phyloP scores from a whole-genome alignment of 2,888 invertebrate species.

The Mylabris sibirica region DNA sequence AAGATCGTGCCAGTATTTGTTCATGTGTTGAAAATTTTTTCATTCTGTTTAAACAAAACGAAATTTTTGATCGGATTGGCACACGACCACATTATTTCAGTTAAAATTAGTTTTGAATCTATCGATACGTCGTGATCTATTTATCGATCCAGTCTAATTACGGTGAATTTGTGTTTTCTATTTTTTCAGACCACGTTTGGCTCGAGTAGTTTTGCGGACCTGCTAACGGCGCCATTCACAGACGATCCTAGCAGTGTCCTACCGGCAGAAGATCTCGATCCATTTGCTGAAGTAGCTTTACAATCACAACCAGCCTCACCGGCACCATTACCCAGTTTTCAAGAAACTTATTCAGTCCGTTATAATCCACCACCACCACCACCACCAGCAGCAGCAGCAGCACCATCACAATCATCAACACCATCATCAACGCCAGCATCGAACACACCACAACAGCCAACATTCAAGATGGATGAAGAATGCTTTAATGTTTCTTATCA shows the following conservation, averaged over 20 bases:
- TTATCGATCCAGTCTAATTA: conserved; percentile 2
- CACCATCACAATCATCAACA: conserved; percentile 59
- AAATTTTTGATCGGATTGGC: background rate
- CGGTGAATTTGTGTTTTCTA: conserved; percentile 41
- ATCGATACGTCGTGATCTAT: background rate
- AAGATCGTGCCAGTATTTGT: background rate
- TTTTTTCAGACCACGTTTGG: conserved; percentile 76
- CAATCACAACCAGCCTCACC: conserved; percentile 58
- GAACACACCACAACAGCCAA: conserved; percentile 62
- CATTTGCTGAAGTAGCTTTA: conserved; percentile 73
- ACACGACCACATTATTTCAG: background rate
- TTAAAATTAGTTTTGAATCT: background rate
- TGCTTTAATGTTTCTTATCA: conserved; percentile 73
- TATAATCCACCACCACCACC: conserved; percentile 60
- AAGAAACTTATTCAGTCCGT: conserved; percentile 85
- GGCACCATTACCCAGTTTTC: conserved; percentile 81
- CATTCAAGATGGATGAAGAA: conserved; percentile 86
- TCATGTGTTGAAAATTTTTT: background rate
- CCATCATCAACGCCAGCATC: conserved; percentile 58
- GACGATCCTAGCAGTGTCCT: conserved; percentile 74
- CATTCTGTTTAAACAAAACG: background rate
- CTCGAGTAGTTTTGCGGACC: conserved; percentile 79
- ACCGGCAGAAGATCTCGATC: conserved; percentile 74
- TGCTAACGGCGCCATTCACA: conserved; percentile 77
- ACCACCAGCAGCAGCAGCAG: conserved; percentile 68